Conservation (phyloP, 2,113 vertebrate species). For the Sebastes schlegelii region DNA sequence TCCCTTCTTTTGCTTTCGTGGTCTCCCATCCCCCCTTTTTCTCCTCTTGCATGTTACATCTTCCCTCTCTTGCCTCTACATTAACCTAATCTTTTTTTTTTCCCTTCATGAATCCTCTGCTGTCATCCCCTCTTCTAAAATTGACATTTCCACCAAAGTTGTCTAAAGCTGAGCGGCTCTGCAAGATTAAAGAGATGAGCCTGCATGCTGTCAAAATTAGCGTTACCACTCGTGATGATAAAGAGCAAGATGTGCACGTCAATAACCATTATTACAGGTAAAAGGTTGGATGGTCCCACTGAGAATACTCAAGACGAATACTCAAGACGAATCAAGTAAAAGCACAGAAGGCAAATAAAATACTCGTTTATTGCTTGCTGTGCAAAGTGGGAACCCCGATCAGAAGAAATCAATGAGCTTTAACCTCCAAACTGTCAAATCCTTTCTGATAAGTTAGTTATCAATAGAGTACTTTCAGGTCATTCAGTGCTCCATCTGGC, state of each 20-base stretch:
- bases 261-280: background rate
- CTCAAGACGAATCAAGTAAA: background rate
- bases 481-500: background rate
- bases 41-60: background rate
- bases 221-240: background rate
- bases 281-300: constrained; percentile 1
- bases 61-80: background rate
- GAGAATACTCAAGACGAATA: background rate
- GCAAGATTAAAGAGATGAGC: background rate
- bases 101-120: background rate
- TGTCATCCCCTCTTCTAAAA: constrained; percentile 8
- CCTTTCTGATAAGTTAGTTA: background rate
- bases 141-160: constrained; percentile 30
- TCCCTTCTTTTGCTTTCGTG: background rate
- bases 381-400: constrained; percentile 12
- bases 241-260: background rate
- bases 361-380: constrained; percentile 3
- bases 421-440: background rate
- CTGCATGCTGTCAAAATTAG: background rate
- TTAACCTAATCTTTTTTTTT: constrained; percentile 20
- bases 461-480: background rate
- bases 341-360: constrained; percentile 1
- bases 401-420: constrained; percentile 26
- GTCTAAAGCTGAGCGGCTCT: background rate
- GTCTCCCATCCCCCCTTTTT: background rate